Base-by-base conservation (phyloP, 1,140 invertebrate genomes). In the Conus betulinus region DNA sequence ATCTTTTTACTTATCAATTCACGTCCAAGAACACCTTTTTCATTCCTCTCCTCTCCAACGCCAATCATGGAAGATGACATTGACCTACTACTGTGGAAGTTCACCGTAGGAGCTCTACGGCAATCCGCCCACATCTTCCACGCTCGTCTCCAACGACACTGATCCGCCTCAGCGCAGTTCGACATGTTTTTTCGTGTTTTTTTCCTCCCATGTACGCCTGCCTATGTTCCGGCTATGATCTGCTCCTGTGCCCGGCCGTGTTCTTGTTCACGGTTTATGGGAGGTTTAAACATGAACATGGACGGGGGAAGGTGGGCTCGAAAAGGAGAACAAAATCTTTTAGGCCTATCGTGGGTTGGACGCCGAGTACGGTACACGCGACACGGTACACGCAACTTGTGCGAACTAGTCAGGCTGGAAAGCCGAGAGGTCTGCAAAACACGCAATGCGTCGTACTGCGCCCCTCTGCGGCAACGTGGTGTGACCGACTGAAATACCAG, bases 351-450 rank as follows among this genome's bases (percentile, higher is more conserved):
- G 15, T 17, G 27, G 15, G 17, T 81, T 81, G 17, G 51, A 20
- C 39, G 8, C 15, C 39, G 39, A 8, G 17, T 51, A 51, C 76
- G 23, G n/a, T 51, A 51, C 20, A 81, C 39, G 39, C 23, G 13
- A 51, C 79, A 53, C 13, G 51, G 79, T 81, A n/a, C 15, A 84
- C 82, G 82, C 82, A 84, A 84, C 82, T 84, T 84, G 82, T 84
- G 82, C 82, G 63, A 84, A 84, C 82, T n/a, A 84, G 82, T 84
- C 81, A 57, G 81, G 51, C 82, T 25, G 10, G 57, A 81, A 53
- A 53, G 79, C 51, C 51, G 79, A 15, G 79, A 79, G 76, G 1
- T 25, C 27, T 51, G 51, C 79, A 51, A 52, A 23, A 51, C 79
- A 39, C 17, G 39, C 17, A 81, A 51, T 51, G 39, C 39, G 39